Base-by-base conservation (phyloP, 2,113 vertebrate species). In the Boulengerochromis microlepis region DNA sequence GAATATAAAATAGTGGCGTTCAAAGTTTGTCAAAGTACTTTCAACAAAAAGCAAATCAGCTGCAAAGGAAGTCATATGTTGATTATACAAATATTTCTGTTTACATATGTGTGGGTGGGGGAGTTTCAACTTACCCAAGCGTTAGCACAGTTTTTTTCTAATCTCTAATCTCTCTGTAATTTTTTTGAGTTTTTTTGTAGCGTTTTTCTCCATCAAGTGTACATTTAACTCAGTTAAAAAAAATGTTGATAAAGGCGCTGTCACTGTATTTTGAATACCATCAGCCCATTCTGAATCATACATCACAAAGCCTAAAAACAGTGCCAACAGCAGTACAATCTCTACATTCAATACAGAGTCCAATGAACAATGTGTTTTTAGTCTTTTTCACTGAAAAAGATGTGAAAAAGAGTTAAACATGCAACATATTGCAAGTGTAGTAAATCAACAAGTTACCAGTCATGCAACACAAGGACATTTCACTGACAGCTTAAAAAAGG, bases 51-150 rank as follows among this genome's bases (percentile, higher is more conserved):
- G 18, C 1, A 38, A 54, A 50, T 10, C 33, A 33, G n/a, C n/a
- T 13, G 7, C 9, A 53, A 52, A 40, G 33, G 13, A 57, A 12
- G 19, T 24, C 9, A 19, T 22, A 3, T 83, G 47, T 59, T 85
- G 86, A 83, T 26, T 26, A 61, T 64, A 80, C 78, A 90, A 91
- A 93, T 64, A 47, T 0, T 2, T 38, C 24, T 29, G 42, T 86
- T 74, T 56, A 15, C 19, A n/a, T 18, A 16, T 71, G n/a, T n/a
- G n/a, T 13, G 88, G 82, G 74, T 50, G 64, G 57, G 6, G 57
- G 15, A 85, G 86, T 83, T 89, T 56, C 24, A 24, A 18, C 4
- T 81, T 56, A 81, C 47, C 22, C 29, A 11, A 26, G 15, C 8
- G 3, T 31, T 71, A 83, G n/a, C 5, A 19, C 33, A 11, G 26